Evolutionary conservation across 1,140 invertebrate species (phyloP), one percentile per base, ranked within the genome.

Genomic region (Olivierus martensii): DNA sequence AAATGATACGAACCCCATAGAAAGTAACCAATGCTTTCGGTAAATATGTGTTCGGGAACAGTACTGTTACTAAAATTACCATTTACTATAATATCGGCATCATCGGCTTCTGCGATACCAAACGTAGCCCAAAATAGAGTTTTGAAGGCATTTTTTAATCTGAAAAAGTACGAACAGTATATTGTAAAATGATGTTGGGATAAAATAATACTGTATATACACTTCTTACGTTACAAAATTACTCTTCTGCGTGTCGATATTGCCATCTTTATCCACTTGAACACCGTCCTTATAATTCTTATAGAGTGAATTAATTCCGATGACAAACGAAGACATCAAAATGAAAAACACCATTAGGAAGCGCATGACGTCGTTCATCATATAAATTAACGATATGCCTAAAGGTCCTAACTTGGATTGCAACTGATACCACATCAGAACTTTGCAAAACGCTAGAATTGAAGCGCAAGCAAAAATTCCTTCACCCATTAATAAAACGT

Each of bases 81-180:
- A 6, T 37, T 50, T 39, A 78, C 59, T 73, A 74, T 6, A 41
- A 61, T 46, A 77, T 77, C 76, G 12, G 79, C 79, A 22, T 77
- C 76, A 61, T 79, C 75, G 45, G 80, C 66, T 3, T 80, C 76
- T 0, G 76, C 73, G 72, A 83, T 78, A 47, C 81, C 81, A 62
- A 84, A 83, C 56, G 84, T 72, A 0, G 79, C 79, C 82, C 82
- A 84, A 65, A 84, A 84, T 28, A 83, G 70, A 5, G 79, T 83
- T 61, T 78, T 80, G 38, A 83, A 66, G 6, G 80, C 82, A 38
- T 68, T 66, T 46, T 64, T 65, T 71, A 74, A 72, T 60, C 73
- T 82, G 73, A 37, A 65, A 65, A 28, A 17, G n/a, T 28, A 28
- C 28, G 28, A n/a, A n/a, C n/a, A n/a, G n/a, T n/a, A n/a, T n/a